Conservation (phyloP, 2,888 invertebrate genomes). For the Neoitamus cyanurus region DNA sequence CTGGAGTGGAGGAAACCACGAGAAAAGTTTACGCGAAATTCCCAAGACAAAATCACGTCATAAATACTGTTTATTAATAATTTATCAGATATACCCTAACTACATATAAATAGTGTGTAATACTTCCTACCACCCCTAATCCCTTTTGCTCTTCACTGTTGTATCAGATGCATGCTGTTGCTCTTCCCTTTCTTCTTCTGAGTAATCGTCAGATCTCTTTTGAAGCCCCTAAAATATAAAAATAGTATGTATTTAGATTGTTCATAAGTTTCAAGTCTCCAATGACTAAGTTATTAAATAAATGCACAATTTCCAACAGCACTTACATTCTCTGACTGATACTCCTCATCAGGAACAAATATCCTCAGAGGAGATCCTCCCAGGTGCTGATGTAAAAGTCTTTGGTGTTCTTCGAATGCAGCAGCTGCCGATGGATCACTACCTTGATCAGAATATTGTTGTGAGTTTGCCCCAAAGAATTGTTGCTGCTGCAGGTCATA, state of each 20-base stretch:
- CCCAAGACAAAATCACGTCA: background rate
- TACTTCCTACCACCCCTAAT: background rate
- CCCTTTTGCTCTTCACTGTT: background rate
- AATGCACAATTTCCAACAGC: background rate
- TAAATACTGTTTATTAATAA: background rate
- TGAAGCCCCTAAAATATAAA: conserved; percentile 57
- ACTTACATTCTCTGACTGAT: conserved; percentile 50
- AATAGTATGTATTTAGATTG: background rate
- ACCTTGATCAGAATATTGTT: background rate
- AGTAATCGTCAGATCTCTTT: conserved; percentile 57
- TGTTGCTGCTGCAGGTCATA: conserved; percentile 57
- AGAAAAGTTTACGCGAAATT: background rate
- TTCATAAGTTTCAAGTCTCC: background rate
- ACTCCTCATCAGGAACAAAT: conserved; percentile 67
- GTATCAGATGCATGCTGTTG: background rate
- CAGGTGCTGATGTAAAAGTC: conserved; percentile 61
- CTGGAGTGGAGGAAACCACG: too few relatives aligned
- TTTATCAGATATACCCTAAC: background rate
- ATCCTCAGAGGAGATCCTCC: conserved; percentile 66
- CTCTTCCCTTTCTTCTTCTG: conserved; percentile 49
- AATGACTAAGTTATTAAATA: too few relatives aligned
- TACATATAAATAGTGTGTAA: background rate
- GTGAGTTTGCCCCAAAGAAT: background rate
- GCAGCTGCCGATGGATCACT: conserved; percentile 52
- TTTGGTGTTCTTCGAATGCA: conserved; percentile 63